These are phyloP conservation scores for Apostichopus californicus DNA, from an alignment of 35 echinoderm and acorn worm genomes.

Conservation along the genomic window DNA sequence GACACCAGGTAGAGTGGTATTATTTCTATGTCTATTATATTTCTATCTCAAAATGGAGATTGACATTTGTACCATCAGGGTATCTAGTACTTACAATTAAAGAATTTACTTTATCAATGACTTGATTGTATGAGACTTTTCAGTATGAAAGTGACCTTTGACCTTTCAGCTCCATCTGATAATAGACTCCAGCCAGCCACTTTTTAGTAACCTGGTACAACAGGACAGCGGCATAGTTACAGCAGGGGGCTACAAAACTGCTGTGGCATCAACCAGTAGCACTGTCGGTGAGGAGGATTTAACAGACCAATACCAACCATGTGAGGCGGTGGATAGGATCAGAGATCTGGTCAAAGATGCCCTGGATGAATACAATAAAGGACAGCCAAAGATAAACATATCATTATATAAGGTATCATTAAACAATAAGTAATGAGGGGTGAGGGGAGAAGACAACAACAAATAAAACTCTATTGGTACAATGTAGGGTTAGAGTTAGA, in stretches of 20 bases:
- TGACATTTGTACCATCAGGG: too few relatives aligned
- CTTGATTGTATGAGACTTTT: too few relatives aligned
- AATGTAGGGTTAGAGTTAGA: not conserved
- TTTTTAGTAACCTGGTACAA: conserved; percentile 97
- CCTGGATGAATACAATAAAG: conserved; percentile 97
- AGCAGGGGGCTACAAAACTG: conserved; percentile 79
- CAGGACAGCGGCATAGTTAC: conserved; percentile 96
- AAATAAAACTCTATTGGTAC: too few relatives aligned
- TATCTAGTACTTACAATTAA: too few relatives aligned
- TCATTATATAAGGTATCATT: conserved; percentile 80
- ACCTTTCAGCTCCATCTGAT: conserved; percentile 78
- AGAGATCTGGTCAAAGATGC: conserved; percentile 80
- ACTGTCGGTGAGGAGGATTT: conserved; percentile 56
- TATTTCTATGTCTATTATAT: too few relatives aligned
- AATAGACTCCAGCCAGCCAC: conserved; percentile 80
- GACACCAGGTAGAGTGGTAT: too few relatives aligned
- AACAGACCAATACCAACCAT: conserved; percentile 95
- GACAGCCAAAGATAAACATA: conserved; percentile 91
- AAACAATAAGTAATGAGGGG: not conserved
- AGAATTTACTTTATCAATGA: too few relatives aligned
- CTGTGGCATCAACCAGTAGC: conserved; percentile 52
- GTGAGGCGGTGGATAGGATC: conserved; percentile 64
- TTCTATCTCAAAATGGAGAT: too few relatives aligned
- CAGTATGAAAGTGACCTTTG: not conserved
- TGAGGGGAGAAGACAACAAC: too few relatives aligned